phyloP scores from a whole-genome alignment of 2,888 invertebrate genomes.

The Augochlorella aurata region DNA sequence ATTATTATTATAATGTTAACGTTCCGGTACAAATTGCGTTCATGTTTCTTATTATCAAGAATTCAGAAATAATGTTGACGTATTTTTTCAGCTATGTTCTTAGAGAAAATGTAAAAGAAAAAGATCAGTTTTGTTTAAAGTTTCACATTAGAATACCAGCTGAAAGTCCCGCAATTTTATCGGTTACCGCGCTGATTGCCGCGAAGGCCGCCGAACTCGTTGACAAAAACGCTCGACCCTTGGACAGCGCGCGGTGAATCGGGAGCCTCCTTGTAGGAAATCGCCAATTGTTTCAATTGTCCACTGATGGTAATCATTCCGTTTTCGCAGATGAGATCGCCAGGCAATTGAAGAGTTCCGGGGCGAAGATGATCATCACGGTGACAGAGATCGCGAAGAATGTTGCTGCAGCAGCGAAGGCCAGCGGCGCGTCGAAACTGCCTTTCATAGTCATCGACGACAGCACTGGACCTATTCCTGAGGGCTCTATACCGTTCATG shows the following conservation, averaged over 20 bases:
- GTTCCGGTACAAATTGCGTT: too few species aligned
- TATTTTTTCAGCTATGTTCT: too few species aligned
- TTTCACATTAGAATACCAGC: too few species aligned
- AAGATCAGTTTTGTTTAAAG: too few species aligned
- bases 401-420: slow-evolving; percentile 81
- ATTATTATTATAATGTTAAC: too few species aligned
- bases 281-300: too few species aligned
- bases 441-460: slow-evolving; percentile 79
- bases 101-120: too few species aligned
- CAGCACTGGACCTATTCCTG: slow-evolving; percentile 81
- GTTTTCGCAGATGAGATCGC: slow-evolving; percentile 86
- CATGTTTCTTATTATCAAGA: too few species aligned
- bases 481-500: slow-evolving; percentile 84
- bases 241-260: background rate
- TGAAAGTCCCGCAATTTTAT: background rate
- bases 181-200: background rate
- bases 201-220: background rate
- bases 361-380: slow-evolving; percentile 87
- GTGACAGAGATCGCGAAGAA: slow-evolving; percentile 83
- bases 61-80: too few species aligned
- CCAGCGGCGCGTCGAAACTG: slow-evolving; percentile 27
- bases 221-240: background rate
- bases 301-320: background rate
- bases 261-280: too few species aligned
- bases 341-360: slow-evolving; percentile 85